phyloP scores from a whole-genome alignment of 2,113 vertebrate species.

The Brachyhypopomus occidentalis region DNA sequence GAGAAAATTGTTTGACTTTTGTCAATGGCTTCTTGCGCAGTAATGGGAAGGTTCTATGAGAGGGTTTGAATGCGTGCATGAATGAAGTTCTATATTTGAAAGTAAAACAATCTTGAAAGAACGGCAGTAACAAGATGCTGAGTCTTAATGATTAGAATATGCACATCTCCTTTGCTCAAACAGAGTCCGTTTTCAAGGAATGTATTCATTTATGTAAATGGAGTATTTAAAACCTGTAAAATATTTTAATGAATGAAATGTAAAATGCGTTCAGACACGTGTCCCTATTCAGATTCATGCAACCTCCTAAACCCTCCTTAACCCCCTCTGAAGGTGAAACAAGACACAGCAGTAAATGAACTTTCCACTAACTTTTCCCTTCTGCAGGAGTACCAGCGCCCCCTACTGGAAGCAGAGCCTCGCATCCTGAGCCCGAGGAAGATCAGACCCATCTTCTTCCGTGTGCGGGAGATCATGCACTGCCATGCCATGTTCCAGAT shows the following conservation, averaged over 20 bases:
- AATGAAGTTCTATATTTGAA: neutral
- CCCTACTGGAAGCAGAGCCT: conserved; percentile 86
- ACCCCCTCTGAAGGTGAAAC: conserved; percentile 21
- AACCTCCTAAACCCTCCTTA: conserved; percentile 5
- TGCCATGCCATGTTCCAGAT: conserved; percentile 98
- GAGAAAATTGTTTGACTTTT: neutral
- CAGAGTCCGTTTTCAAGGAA: neutral
- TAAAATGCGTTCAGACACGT: neutral
- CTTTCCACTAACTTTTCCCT: neutral
- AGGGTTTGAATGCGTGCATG: neutral
- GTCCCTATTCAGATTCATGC: conserved; percentile 15
- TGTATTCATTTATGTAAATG: conserved; percentile 45
- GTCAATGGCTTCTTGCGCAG: neutral
- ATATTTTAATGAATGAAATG: conserved; percentile 25
- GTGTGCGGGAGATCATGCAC: conserved; percentile 89
- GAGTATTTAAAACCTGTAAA: conserved; percentile 27
- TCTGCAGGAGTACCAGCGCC: conserved; percentile 87
- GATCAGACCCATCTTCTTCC: conserved; percentile 86
- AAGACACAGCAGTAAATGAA: conserved; percentile 3
- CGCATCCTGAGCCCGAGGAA: conserved; percentile 87
- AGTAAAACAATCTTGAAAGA: neutral
- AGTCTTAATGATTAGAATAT: neutral
- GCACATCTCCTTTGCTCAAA: conserved; percentile 24
- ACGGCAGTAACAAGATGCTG: neutral
- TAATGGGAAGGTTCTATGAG: conserved; percentile 1